Percentiles rank a stretch among this genome's conserved stretches.
These are phyloP conservation scores for Boleophthalmus pectinirostris DNA, from an alignment of 2,113 vertebrate genomes.

Conservation along the genomic window DNA sequence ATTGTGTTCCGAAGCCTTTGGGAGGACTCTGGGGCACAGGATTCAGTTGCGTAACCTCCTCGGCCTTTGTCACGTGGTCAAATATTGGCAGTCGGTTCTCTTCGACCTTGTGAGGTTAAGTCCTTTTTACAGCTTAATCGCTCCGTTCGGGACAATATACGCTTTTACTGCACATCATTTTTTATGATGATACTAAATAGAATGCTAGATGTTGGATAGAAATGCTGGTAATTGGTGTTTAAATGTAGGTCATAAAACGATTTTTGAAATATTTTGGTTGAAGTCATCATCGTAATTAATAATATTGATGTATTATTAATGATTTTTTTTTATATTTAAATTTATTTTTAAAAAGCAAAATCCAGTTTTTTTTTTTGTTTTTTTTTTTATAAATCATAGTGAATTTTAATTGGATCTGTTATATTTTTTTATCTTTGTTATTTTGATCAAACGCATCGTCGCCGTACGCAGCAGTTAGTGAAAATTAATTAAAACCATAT, in stretches of 20 bases:
- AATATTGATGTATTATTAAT: neutral
- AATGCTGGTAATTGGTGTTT: neutral
- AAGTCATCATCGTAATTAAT: too few species aligned
- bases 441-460: too few species aligned
- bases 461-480: neutral
- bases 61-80: conserved; percentile 63
- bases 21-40: conserved; percentile 42
- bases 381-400: neutral
- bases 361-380: neutral
- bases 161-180: conserved; percentile 35
- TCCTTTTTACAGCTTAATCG: conserved; percentile 46
- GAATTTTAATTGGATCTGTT: neutral
- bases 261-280: neutral
- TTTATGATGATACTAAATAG: conserved; percentile 8
- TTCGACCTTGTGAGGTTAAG: conserved; percentile 53
- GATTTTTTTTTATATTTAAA: neutral
- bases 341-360: neutral
- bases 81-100: conserved; percentile 68
- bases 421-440: neutral
- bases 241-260: neutral
- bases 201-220: neutral
- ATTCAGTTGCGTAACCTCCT: conserved; percentile 64
- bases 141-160: conserved; percentile 32
- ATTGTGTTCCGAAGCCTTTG: too few species aligned
- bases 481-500: neutral